Percentiles rank a stretch among this genome's conserved stretches.
These are phyloP conservation scores for Drosophila mettleri DNA, from an alignment of 2,888 invertebrate genomes.

Conservation along the genomic window DNA sequence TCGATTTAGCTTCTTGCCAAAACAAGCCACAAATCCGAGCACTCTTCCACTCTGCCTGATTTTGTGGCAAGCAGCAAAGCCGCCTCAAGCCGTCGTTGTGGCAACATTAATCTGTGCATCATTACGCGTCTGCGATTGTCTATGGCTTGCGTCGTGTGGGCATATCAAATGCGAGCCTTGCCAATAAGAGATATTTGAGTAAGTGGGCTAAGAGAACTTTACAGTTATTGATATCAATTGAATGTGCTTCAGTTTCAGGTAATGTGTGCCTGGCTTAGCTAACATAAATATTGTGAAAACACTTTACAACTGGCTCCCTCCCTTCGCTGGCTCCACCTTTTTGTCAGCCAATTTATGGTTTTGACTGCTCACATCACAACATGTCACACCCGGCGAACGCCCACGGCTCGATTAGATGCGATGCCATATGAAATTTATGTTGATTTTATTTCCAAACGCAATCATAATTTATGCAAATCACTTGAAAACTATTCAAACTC, in stretches of 20 bases:
- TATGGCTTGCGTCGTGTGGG: slow-evolving; percentile 55
- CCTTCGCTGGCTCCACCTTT: neutral
- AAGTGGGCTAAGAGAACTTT: slow-evolving; percentile 17
- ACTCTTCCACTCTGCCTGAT: neutral
- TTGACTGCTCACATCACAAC: slow-evolving; percentile 45
- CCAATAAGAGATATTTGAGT: slow-evolving; percentile 24
- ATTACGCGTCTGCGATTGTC: slow-evolving; percentile 57
- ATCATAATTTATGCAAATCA: slow-evolving; percentile 74
- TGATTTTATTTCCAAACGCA: slow-evolving; percentile 35
- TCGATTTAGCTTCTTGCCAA: slow-evolving; percentile 41
- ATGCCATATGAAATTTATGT: slow-evolving; percentile 29
- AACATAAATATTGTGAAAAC: neutral
- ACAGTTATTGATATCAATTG: neutral
- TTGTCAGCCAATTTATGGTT: slow-evolving; percentile 24
- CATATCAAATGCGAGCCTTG: slow-evolving; percentile 25
- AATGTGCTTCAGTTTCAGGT: neutral
- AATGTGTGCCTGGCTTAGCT: neutral
- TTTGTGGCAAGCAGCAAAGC: slow-evolving; percentile 46
- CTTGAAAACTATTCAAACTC: slow-evolving; percentile 70
- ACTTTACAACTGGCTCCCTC: neutral
- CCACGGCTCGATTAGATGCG: slow-evolving; percentile 38
- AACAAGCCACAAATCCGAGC: neutral
- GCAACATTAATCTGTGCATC: slow-evolving; percentile 75
- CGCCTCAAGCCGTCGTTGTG: slow-evolving; percentile 46
- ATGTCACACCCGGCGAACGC: slow-evolving; percentile 54